Evolutionary conservation across 2,888 invertebrate species (phyloP).

Genomic region (Pyrochroa serraticornis): DNA sequence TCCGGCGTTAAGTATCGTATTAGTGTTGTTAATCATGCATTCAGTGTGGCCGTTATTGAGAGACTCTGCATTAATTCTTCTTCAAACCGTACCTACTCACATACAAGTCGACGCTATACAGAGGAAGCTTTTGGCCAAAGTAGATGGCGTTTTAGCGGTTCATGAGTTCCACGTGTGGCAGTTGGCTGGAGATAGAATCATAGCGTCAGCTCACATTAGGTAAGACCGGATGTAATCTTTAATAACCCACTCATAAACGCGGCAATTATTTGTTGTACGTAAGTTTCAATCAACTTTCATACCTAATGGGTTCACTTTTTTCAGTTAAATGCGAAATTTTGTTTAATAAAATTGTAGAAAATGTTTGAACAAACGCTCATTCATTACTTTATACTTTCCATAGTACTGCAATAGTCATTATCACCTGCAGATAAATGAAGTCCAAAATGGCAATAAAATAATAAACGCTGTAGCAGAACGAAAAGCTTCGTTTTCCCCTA

Average conservation of each 20-base stretch:
- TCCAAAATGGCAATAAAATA: too few relatives aligned
- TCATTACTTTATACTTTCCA: not conserved
- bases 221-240: constrained; percentile 50
- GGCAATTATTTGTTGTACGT: too few relatives aligned
- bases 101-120: constrained; percentile 94
- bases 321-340: too few relatives aligned
- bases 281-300: too few relatives aligned
- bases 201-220: constrained; percentile 96
- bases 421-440: too few relatives aligned
- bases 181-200: constrained; percentile 93
- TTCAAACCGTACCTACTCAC: constrained; percentile 98
- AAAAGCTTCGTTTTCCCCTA: too few relatives aligned
- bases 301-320: too few relatives aligned
- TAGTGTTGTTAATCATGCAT: constrained; percentile 84
- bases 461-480: too few relatives aligned
- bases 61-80: constrained; percentile 91
- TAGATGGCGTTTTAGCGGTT: constrained; percentile 93
- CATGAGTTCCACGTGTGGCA: constrained; percentile 99
- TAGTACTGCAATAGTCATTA: too few relatives aligned
- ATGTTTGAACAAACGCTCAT: not conserved
- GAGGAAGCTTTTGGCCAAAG: constrained; percentile 82
- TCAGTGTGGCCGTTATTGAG: constrained; percentile 92
- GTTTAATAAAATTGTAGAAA: too few relatives aligned
- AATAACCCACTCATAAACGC: too few relatives aligned
- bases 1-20: constrained; percentile 88